These are phyloP conservation scores for Ormyrus nitidulus DNA, from an alignment of 2,888 invertebrate genomes.

Conservation along the genomic window DNA sequence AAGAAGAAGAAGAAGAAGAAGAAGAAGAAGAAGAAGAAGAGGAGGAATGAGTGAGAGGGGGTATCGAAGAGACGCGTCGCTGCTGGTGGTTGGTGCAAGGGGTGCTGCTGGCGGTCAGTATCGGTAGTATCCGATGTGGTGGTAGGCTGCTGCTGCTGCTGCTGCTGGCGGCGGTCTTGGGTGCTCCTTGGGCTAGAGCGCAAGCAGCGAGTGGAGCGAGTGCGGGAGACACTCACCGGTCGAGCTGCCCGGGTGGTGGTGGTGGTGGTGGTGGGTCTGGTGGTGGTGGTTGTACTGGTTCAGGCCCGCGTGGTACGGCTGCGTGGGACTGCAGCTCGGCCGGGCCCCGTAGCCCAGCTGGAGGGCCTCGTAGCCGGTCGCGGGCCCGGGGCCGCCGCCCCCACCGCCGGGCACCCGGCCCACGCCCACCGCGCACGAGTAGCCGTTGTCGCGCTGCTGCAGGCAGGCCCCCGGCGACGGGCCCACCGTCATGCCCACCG, in stretches of 20 bases:
- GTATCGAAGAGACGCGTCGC: too few species aligned
- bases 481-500: conserved; percentile 75
- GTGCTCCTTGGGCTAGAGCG: conserved; percentile 71
- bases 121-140: conserved; percentile 56
- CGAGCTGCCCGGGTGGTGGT: conserved; percentile 73
- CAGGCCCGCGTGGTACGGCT: conserved; percentile 80
- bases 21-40: too few species aligned
- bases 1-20: too few species aligned
- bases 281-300: conserved; percentile 73
- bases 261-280: conserved; percentile 57
- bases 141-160: conserved; percentile 50
- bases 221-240: conserved; percentile 76
- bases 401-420: conserved; percentile 61
- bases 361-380: conserved; percentile 78
- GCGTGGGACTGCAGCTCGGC: conserved; percentile 83
- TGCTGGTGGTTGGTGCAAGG: neutral
- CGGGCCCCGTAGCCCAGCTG: conserved; percentile 78
- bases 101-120: conserved; percentile 34
- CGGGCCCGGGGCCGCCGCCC: conserved; percentile 69
- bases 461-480: conserved; percentile 79
- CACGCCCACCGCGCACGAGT: conserved; percentile 77
- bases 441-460: conserved; percentile 79
- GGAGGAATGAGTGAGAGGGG: too few species aligned
- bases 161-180: neutral
- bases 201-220: conserved; percentile 76